phyloP scores from a whole-genome alignment of 2,797 vertebrate species.

The Hyperoplus immaculatus region DNA sequence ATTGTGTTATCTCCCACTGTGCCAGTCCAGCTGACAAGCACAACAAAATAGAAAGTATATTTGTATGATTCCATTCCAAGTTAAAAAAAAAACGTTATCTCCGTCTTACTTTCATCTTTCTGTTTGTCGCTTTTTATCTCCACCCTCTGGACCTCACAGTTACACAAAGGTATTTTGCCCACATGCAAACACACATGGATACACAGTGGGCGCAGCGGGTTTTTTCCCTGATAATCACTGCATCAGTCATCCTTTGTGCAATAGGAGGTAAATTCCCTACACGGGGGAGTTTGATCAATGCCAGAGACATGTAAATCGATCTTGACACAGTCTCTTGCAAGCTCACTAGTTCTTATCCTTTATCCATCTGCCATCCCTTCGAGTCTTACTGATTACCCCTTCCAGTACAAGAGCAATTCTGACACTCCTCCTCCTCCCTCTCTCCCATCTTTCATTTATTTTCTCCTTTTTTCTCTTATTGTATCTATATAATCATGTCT shows the following conservation, averaged over 20 bases:
- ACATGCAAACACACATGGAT: slow-evolving; percentile 29
- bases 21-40: slow-evolving; percentile 42
- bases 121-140: slow-evolving; percentile 43
- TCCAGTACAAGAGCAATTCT: slow-evolving; percentile 54
- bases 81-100: slow-evolving; percentile 39
- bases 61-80: slow-evolving; percentile 60
- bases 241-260: slow-evolving; percentile 76
- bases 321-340: slow-evolving; percentile 69
- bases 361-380: slow-evolving; percentile 54
- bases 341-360: slow-evolving; percentile 64
- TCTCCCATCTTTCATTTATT: slow-evolving; percentile 43
- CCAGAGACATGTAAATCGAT: slow-evolving; percentile 83
- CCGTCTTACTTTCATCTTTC: slow-evolving; percentile 49
- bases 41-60: slow-evolving; percentile 61
- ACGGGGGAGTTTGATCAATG: slow-evolving; percentile 79
- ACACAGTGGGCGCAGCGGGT: slow-evolving; percentile 51
- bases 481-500: slow-evolving; percentile 64
- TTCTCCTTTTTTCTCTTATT: slow-evolving; percentile 48
- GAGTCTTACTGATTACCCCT: slow-evolving; percentile 60
- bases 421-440: slow-evolving; percentile 36
- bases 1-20: slow-evolving; percentile 52
- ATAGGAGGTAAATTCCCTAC: slow-evolving; percentile 71
- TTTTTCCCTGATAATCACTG: slow-evolving; percentile 77
- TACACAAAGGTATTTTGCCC: slow-evolving; percentile 24
- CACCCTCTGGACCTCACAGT: slow-evolving; percentile 52